Evolutionary conservation across 2,113 vertebrate genomes (phyloP), one percentile per base, ranked within the genome.

Genomic region (Leuciscus idus): DNA sequence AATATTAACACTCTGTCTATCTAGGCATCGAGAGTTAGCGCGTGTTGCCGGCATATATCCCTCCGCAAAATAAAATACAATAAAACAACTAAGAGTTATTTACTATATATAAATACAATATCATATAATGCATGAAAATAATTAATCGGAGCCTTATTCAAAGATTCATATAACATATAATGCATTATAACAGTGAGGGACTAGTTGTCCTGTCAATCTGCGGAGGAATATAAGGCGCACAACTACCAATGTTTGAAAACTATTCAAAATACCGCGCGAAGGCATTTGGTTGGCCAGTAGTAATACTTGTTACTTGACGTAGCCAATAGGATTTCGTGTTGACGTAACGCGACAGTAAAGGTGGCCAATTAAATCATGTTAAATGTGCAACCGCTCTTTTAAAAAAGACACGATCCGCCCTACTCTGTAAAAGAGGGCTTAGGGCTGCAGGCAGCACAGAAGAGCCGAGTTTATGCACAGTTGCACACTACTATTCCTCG

Each of bases 241-340:
- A 17, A 61, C 50, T 30, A 15, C 79, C 7, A 0, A 0, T 28
- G 13, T 30, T 52, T 61, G 62, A 81, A 74, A 12, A n/a, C 21
- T 1, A 79, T 89, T 87, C 90, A 87, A 97, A 97, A 96, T 95
- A 90, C 87, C 90, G 94, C 96, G 96, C 95, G 94, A 52, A 66
- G 6, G n/a, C 1, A 0, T 13, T 0, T 84, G 82, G 96, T 96
- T 97, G 96, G 96, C 7, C 50, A 28, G 28, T 21, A 17, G 36
- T 4, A 33, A 30, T 50, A 4, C 26, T 10, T 13, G 0, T 0
- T 23, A 26, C 11, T 39, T 39, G 1, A 39, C 6, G 17, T 28
- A 73, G 68, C 82, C 82, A 84, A 84, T 74, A 59, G 68, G 36
- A 26, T 57, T n/a, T 43, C 3, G 12, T 2, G 50, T 3, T 43